Evolutionary conservation across 2,797 vertebrate species (phyloP).

Genomic region (Prionace glauca): DNA sequence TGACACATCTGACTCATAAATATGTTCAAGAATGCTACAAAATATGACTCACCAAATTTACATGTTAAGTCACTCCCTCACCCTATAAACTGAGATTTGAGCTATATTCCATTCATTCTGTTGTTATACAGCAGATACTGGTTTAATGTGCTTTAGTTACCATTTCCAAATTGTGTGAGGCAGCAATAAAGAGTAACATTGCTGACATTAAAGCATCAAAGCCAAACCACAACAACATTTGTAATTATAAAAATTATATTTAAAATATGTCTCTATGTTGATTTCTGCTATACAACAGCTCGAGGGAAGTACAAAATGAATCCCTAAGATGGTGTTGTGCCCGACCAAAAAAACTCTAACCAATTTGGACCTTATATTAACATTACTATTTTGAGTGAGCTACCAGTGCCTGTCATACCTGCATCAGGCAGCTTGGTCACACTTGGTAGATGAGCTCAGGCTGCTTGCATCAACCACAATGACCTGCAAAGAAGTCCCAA

Average conservation of each 20-base stretch:
- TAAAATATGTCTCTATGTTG: not conserved
- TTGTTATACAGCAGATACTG: not conserved
- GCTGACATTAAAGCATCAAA: not conserved
- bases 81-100: not conserved
- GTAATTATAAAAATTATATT: not conserved
- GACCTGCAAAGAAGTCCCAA: not conserved
- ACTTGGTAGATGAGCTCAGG: not conserved
- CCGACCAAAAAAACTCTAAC: not conserved
- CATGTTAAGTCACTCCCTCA: not conserved
- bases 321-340: not conserved
- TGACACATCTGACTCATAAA: not conserved
- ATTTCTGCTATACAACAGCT: not conserved
- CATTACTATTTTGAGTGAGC: not conserved
- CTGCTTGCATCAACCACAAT: not conserved
- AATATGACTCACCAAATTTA: not conserved
- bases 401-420: not conserved
- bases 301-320: not conserved
- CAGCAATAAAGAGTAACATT: not conserved
- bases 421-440: not conserved
- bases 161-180: not conserved
- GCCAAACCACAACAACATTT: not conserved
- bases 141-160: not conserved
- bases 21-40: not conserved
- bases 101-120: not conserved
- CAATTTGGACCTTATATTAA: not conserved